A percentile compares a stretch with the other conserved stretches of the same genome.
Conservation (phyloP, 2,113 vertebrate species). For the Dipodomys spectabilis region DNA sequence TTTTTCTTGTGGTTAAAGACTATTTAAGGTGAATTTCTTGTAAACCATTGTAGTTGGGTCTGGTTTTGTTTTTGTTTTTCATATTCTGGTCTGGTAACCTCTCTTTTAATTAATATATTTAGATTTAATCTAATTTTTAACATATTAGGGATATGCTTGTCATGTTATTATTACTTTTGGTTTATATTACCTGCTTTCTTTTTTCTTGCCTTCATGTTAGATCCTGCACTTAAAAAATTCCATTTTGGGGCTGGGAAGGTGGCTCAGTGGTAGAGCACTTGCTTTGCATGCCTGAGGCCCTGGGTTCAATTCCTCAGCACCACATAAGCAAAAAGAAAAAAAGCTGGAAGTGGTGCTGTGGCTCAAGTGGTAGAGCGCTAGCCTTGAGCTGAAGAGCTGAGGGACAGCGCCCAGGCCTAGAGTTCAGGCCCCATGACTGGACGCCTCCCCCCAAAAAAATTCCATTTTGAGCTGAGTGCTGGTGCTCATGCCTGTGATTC, state of each 20-base stretch:
- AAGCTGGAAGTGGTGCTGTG: too few species aligned
- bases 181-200: neutral
- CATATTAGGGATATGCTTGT: neutral
- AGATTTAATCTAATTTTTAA: slow-evolving; percentile 14
- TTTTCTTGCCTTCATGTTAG: neutral
- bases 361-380: too few species aligned
- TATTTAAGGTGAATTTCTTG: slow-evolving; percentile 36
- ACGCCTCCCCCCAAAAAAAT: too few species aligned
- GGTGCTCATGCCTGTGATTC: too few species aligned
- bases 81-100: neutral
- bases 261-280: too few species aligned
- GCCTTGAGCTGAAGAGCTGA: too few species aligned
- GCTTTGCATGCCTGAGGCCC: too few species aligned
- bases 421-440: too few species aligned
- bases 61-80: neutral
- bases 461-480: neutral
- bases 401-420: too few species aligned
- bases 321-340: too few species aligned
- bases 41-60: neutral
- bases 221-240: neutral
- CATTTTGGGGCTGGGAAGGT: neutral
- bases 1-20: neutral
- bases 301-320: too few species aligned
- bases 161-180: neutral
- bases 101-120: slow-evolving; percentile 7